Evolutionary conservation across 1,140 invertebrate species (phyloP).

Genomic region (Drosophila equinoxialis): DNA sequence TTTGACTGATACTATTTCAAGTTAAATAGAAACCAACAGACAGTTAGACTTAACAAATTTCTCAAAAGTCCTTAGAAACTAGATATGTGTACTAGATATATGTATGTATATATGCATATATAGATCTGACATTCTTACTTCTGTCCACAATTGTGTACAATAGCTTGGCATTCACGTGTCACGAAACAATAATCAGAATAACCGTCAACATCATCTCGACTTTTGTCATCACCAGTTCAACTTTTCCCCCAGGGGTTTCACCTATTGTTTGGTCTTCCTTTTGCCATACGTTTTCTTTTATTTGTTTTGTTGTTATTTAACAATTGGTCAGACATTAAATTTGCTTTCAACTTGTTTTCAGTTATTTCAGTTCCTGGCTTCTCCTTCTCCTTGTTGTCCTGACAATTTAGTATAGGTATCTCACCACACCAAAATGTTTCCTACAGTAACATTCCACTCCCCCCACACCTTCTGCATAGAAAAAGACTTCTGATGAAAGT

Average conservation of each 20-base stretch:
- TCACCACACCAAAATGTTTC: neutral
- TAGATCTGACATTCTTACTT: too few species aligned
- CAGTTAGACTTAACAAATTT: too few species aligned
- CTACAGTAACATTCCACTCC: neutral
- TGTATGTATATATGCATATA: too few species aligned
- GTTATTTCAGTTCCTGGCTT: slow-evolving; percentile 32
- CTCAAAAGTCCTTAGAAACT: too few species aligned
- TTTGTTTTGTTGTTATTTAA: slow-evolving; percentile 45
- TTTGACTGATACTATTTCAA: neutral
- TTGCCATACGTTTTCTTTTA: neutral
- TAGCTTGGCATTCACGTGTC: slow-evolving; percentile 28
- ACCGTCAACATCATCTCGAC: neutral
- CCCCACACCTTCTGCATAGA: neutral
- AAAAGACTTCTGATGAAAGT: slow-evolving; percentile 27
- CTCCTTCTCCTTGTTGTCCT: slow-evolving; percentile 34
- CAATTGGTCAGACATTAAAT: slow-evolving; percentile 67
- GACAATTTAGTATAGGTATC: slow-evolving; percentile 28
- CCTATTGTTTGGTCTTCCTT: slow-evolving; percentile 34
- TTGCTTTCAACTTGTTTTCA: slow-evolving; percentile 47
- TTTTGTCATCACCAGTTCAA: neutral
- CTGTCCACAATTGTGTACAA: neutral
- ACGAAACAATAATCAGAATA: slow-evolving; percentile 19
- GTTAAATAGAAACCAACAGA: neutral
- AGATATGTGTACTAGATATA: too few species aligned
- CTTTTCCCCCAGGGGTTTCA: slow-evolving; percentile 18